Base-by-base conservation (phyloP, 2,113 vertebrate species). In the Nothoprocta perdicaria region DNA sequence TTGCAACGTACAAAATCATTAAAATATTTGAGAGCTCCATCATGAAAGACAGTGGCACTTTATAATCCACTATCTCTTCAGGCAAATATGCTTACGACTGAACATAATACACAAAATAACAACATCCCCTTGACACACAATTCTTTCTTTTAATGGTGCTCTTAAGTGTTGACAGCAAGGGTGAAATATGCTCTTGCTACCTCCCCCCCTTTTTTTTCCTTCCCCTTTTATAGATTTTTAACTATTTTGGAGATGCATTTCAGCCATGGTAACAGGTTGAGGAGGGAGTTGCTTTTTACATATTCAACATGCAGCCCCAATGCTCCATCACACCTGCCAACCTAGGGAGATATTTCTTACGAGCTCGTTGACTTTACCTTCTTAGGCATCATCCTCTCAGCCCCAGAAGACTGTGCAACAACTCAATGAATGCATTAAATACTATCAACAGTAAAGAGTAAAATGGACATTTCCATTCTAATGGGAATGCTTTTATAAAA, bases 31-130 rank as follows among this genome's bases (percentile, higher is more conserved):
- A 97, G 97, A 97, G 90, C 93, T 97, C 86, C 92, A 97, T 97
- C 97, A 97, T 72, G 94, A 96, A 97, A 97, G 97, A 97, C 92
- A 97, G 92, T 89, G 80, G 95, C 84, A 96, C 92, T 98, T 97
- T 96, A 98, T 96, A 97, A 97, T 90, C 87, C 84, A 6, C 92
- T 96, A 95, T 98, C 97, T 97, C 97, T 98, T 96, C 92, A 97
- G 96, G 95, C 96, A 97, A 97, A 97, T 96, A 95, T 97, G 95
- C 95, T 97, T 97, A 97, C 52, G 60, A 94, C 88, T 96, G 94
- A 97, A 94, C 89, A 96, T 96, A 97, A 97, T 96, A 97, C 55
- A 71, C 93, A 97, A 97, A 97, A 96, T 83, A 97, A 96, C 94
- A 97, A 93, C 92, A 97, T 93, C 91, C 92, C 93, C 93, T 95